A percentile compares a stretch with the other conserved stretches of the same genome.
Evolutionary conservation across 1,140 invertebrate genomes (phyloP).

Genomic region (Acromyrmex echinatior): DNA sequence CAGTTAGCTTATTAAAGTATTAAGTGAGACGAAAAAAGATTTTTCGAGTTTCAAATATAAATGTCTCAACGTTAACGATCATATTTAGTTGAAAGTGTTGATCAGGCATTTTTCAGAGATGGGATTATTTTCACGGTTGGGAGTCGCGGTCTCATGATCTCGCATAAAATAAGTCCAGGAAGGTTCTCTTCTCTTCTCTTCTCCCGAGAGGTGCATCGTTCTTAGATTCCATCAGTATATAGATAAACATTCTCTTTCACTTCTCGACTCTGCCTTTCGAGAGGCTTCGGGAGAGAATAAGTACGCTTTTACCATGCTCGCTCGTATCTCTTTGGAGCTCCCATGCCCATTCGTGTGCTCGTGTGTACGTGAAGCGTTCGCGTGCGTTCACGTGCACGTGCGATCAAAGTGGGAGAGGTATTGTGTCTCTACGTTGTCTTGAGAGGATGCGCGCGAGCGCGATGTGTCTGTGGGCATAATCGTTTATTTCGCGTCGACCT

Average conservation of each 20-base stretch:
- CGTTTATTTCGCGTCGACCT: conserved; percentile 86
- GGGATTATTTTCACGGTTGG: conserved; percentile 17
- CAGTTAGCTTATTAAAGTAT: neutral
- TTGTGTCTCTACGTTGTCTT: conserved; percentile 70
- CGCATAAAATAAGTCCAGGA: conserved; percentile 33
- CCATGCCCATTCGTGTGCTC: neutral
- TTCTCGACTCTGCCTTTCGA: conserved; percentile 64
- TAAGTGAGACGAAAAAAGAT: neutral
- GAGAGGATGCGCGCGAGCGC: conserved; percentile 56
- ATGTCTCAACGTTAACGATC: neutral
- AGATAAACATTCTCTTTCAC: conserved; percentile 76
- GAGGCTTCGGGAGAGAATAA: conserved; percentile 67
- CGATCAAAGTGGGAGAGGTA: conserved; percentile 59
- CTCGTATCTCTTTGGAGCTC: conserved; percentile 48
- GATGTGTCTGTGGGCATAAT: conserved; percentile 79
- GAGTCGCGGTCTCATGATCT: neutral
- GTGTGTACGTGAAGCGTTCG: neutral
- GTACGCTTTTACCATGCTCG: conserved; percentile 47
- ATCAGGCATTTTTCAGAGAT: conserved; percentile 1
- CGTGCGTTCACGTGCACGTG: conserved; percentile 14
- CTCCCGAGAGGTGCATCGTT: conserved; percentile 64
- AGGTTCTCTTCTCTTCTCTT: neutral
- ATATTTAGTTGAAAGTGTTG: neutral
- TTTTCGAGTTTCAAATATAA: neutral
- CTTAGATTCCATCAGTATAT: conserved; percentile 75